A percentile compares a stretch with the other conserved stretches of the same genome.
Conservation (phyloP, 1,140 invertebrate genomes). For the Uloborus diversus region DNA sequence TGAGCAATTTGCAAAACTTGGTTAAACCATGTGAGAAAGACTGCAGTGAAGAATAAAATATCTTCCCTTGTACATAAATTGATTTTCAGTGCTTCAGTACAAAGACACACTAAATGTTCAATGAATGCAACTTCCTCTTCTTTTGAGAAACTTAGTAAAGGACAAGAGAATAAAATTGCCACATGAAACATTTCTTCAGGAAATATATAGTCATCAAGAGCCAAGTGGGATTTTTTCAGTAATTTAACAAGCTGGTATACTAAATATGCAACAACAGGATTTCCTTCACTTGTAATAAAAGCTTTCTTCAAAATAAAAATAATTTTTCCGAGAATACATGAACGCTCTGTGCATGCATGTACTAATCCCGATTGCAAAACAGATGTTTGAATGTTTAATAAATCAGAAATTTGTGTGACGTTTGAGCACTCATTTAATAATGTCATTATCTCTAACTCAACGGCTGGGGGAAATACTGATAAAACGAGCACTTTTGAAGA, state of each 20-base stretch:
- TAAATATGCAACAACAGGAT: slow-evolving; percentile 26
- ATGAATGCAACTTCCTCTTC: neutral
- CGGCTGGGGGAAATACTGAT: neutral
- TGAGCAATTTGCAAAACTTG: neutral
- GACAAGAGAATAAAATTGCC: slow-evolving; percentile 7
- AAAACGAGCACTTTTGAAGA: slow-evolving; percentile 13
- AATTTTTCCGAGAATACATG: neutral
- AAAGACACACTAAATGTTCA: neutral
- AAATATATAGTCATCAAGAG: neutral
- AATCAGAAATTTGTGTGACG: neutral
- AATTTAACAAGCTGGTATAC: neutral
- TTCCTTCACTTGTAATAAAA: neutral
- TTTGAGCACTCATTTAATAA: neutral
- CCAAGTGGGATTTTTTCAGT: neutral
- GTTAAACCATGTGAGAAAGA: slow-evolving; percentile 2
- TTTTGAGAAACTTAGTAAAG: neutral
- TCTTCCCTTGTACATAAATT: slow-evolving; percentile 7
- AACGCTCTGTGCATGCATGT: slow-evolving; percentile 13
- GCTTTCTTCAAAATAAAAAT: slow-evolving; percentile 14
- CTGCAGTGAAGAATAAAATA: neutral
- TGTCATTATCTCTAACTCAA: neutral
- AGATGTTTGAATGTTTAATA: neutral
- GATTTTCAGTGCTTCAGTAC: neutral
- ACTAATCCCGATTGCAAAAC: neutral
- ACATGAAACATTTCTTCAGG: slow-evolving; percentile 8